phyloP scores from a whole-genome alignment of 92 coral and sea anemone species.

The Parazoanthus darwini region DNA sequence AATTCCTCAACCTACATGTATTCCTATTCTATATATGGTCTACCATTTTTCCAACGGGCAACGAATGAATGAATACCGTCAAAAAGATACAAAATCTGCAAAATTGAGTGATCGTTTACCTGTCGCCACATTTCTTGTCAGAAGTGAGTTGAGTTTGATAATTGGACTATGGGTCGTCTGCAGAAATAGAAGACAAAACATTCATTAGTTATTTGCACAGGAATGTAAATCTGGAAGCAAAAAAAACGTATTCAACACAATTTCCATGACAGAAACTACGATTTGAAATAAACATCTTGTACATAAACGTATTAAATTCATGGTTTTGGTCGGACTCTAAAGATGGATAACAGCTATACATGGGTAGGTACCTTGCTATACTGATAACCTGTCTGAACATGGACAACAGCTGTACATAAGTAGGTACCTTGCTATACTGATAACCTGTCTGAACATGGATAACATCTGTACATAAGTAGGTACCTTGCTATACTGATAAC shows the following conservation, averaged over 20 bases:
- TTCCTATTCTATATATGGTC: too few species aligned
- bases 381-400: constrained; percentile 68
- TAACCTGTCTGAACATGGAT: constrained; percentile 59
- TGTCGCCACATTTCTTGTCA: constrained; percentile 98
- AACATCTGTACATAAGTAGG: background rate
- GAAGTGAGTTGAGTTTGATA: constrained; percentile 86
- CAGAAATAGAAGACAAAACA: constrained; percentile 15
- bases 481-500: constrained; percentile 76
- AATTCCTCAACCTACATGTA: too few species aligned
- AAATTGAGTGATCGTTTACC: constrained; percentile 52
- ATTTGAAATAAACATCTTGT: too few species aligned
- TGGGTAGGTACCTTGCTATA: constrained; percentile 57
- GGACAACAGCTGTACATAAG: background rate
- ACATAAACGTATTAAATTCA: too few species aligned
- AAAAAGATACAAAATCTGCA: background rate
- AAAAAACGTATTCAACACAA: background rate
- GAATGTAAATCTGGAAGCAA: background rate
- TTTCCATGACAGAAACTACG: background rate
- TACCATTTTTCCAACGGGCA: too few species aligned
- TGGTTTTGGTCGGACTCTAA: background rate
- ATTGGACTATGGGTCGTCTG: constrained; percentile 98
- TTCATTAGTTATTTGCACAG: background rate
- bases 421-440: constrained; percentile 66
- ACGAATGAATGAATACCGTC: background rate
- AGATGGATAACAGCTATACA: background rate